phyloP scores from a whole-genome alignment of 2,888 invertebrate genomes.

The Axea sp. region DNA sequence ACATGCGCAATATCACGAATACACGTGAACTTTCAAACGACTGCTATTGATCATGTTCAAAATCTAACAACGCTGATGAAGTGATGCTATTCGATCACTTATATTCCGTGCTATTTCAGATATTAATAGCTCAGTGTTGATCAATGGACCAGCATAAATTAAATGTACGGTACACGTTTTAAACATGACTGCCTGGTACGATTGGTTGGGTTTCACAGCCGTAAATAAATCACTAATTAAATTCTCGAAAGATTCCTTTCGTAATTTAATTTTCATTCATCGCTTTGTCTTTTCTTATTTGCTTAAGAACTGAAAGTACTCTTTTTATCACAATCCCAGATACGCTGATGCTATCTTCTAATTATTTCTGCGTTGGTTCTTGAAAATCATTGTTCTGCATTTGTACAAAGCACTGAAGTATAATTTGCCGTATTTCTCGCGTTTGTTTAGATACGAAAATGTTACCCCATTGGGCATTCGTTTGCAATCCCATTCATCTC shows the following conservation, averaged over 20 bases:
- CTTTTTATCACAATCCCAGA: constrained; percentile 26
- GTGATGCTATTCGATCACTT: constrained; percentile 53
- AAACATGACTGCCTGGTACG: constrained; percentile 2
- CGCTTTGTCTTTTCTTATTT: constrained; percentile 13
- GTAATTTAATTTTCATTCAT: constrained; percentile 22
- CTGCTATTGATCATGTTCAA: constrained; percentile 50
- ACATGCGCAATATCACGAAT: constrained; percentile 10
- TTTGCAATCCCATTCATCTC: constrained; percentile 57
- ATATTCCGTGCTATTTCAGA: constrained; percentile 41
- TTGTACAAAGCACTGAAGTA: constrained; percentile 13
- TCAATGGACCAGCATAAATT: constrained; percentile 54
- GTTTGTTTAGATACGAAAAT: constrained; percentile 55
- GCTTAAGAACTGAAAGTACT: background rate
- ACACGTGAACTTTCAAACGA: constrained; percentile 29
- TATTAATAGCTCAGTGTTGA: constrained; percentile 52
- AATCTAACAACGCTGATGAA: constrained; percentile 42
- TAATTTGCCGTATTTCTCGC: constrained; percentile 48
- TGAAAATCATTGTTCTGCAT: constrained; percentile 48
- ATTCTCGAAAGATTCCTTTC: constrained; percentile 22
- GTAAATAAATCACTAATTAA: constrained; percentile 45
- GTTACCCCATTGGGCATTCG: constrained; percentile 51
- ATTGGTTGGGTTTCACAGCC: background rate
- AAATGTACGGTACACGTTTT: constrained; percentile 35
- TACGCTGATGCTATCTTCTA: constrained; percentile 29
- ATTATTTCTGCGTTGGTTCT: constrained; percentile 45